Base-by-base conservation (phyloP, 2,113 vertebrate species). In the Monopterus albus region DNA sequence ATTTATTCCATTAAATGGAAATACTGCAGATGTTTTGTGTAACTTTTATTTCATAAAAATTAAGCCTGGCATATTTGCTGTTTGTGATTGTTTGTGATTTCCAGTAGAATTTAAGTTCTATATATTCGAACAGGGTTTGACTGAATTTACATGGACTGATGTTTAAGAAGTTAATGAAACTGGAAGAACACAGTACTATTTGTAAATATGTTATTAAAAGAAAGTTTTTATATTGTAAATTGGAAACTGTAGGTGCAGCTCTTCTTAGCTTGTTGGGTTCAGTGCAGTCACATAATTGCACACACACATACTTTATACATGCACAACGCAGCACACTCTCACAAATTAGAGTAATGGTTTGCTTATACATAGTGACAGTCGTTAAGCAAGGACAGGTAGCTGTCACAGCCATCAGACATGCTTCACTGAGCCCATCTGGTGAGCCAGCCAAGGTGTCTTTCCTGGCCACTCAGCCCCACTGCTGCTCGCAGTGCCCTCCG, bases 371-470 rank as follows among this genome's bases (percentile, higher is more conserved):
- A 56, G 74, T 84, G 80, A 81, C 76, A 83, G 76, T 62, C 72
- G 63, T 87, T 81, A 79, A 90, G 52, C 71, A 83, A 81, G 67
- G 57, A 58, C 85, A 88, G 87, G 83, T 85, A 88, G 68, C 85
- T 81, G 84, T 81, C 88, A 75, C 63, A 67, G 28, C 62, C 78
- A 81, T 78, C 75, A 81, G 64, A 78, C 78, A 70, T 18, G 63
- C 85, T 75, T 49, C 68, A 77, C 49, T 71, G 71, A 68, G 64
- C 58, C 84, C 86, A 88, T 90, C 88, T 87, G 84, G 66, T 72
- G 62, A 68, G 70, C 72, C 45, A 55, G 65, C 67, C 73, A 78
- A 81, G 78, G 76, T 80, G 78, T 73, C 76, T 56, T 59, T 68
- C 71, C 49, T 51, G 5, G n/a, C 26, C 64, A 47, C 58, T 43